Base-by-base conservation (phyloP, 2,113 vertebrate genomes). In the Steatornis caripensis region DNA sequence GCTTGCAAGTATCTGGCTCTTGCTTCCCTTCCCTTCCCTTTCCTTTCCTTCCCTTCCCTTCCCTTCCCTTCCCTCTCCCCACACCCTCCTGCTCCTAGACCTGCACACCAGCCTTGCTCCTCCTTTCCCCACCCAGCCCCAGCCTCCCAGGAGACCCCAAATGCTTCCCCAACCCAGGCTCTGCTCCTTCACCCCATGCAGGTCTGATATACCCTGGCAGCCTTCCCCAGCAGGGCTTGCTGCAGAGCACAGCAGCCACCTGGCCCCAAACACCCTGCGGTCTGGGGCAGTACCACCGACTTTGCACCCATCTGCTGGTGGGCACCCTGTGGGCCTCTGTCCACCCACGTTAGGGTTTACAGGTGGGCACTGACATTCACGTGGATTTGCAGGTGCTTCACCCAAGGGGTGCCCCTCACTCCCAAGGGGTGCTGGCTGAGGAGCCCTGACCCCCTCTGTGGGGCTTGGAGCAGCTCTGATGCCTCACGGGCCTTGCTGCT, bases 361-460 rank as follows among this genome's bases (percentile, higher is more conserved):
- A 5, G 1, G 9, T 6, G 3, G 1, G 4, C 3, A 5, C 26
- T 0, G 0, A 41, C 29, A 27, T 19, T 64, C 0, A 1, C 0
- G 3, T 23, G 34, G 22, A 27, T 81, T 49, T 37, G 27, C 8
- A 10, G 16, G 24, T 22, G 32, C 12, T 55, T 55, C n/a, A 19
- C 34, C 8, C 27, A 11, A 20, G 19, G 39, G 12, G 2, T 23
- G 21, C 26, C 15, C 23, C 11, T 32, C 0, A 3, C 30, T 81
- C 41, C 39, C 1, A 4, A 61, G 36, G 12, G n/a, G 15, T 0
- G 0, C 0, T 1, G 29, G 32, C 17, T 5, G 17, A 58, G 43
- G 11, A 71, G 11, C n/a, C 53, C 32, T 23, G 43, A 11, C 32
- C 22, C 11, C 10, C 36, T 10, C 41, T 6, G 53, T 5, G 58